Base-by-base conservation (phyloP, 2,113 vertebrate genomes). In the Corvus moneduloides region DNA sequence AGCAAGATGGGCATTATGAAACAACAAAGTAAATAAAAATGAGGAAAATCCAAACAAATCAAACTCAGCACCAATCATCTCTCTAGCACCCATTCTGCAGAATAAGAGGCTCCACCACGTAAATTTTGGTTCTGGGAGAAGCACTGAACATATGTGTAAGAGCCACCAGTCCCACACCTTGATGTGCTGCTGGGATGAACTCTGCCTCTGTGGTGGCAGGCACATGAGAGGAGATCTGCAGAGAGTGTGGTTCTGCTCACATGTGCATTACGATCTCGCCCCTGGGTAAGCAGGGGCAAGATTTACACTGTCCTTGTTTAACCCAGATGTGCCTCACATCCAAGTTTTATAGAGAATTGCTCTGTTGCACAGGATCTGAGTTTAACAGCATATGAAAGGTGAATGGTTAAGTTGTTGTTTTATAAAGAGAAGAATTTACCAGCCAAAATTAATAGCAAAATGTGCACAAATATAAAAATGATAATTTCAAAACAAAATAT, bases 371-470 rank as follows among this genome's bases (percentile, higher is more conserved):
- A 82, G 66, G 78, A 93, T 33, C 46, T 55, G 27, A 91, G 43
- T 69, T 91, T 46, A 79, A 66, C 3, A 11, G 68, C 56, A 16
- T 6, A 55, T n/a, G 46, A 84, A 79, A 92, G 28, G 26, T 37
- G 64, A 92, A 75, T 27, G 56, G 51, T 68, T 44, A 93, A 92
- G 39, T 12, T 87, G 69, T 12, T 89, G 32, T 73, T 96, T 89
- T 74, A 82, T 13, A 62, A 85, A 44, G 26, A 48, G 58, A 85
- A 79, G 22, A 54, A 61, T 39, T 58, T 73, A 69, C 26, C 7
- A 85, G 77, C 74, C 89, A 95, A 95, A 90, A 85, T 76, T 32
- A 93, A 73, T 8, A 91, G 24, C 35, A 87, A 91, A 94, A 77
- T 93, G 35, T 55, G 46, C 46, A 58, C 2, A 1, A 75, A 89